Percentiles rank a stretch among this genome's conserved stretches.
Evolutionary conservation across 2,888 invertebrate genomes (phyloP).

Genomic region (Exephanes ischioxanthus): DNA sequence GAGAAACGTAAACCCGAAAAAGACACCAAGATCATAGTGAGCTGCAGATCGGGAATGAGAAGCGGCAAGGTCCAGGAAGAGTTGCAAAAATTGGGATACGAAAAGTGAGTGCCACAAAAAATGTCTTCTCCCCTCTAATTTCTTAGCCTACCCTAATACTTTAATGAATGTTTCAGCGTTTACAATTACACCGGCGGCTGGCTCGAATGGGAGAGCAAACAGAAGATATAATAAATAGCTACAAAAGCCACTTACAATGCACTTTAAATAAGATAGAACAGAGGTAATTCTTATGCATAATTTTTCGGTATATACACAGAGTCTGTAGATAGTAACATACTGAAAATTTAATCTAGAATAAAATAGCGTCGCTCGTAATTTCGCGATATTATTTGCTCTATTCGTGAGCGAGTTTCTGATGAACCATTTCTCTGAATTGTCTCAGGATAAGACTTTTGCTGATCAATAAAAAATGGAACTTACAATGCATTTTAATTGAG

Average conservation of each 20-base stretch:
- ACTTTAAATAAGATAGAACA: slow-evolving; percentile 1
- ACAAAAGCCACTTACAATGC: slow-evolving; percentile 11
- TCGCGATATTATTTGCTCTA: slow-evolving; percentile 82
- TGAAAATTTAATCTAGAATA: background rate
- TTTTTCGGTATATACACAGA: background rate
- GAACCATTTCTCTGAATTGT: slow-evolving; percentile 96
- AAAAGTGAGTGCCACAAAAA: slow-evolving; percentile 85
- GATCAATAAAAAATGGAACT: slow-evolving; percentile 87
- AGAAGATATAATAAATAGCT: slow-evolving; percentile 66
- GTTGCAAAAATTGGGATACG: slow-evolving; percentile 87
- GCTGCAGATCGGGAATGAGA: slow-evolving; percentile 90
- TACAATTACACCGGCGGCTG: slow-evolving; percentile 88
- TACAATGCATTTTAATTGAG: slow-evolving; percentile 25
- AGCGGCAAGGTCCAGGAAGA: slow-evolving; percentile 88
- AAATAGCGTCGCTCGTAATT: background rate
- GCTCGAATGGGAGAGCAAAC: slow-evolving; percentile 86
- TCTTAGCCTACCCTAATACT: slow-evolving; percentile 7
- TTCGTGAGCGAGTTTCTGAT: slow-evolving; percentile 89
- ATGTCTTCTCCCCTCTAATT: background rate
- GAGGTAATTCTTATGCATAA: background rate
- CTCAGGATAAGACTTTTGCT: slow-evolving; percentile 97
- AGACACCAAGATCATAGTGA: slow-evolving; percentile 88
- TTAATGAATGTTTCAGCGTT: slow-evolving; percentile 81
- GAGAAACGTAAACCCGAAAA: slow-evolving; percentile 87
- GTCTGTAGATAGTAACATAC: background rate